Conservation (phyloP, 2,888 invertebrate genomes). For the Cancer borealis region DNA sequence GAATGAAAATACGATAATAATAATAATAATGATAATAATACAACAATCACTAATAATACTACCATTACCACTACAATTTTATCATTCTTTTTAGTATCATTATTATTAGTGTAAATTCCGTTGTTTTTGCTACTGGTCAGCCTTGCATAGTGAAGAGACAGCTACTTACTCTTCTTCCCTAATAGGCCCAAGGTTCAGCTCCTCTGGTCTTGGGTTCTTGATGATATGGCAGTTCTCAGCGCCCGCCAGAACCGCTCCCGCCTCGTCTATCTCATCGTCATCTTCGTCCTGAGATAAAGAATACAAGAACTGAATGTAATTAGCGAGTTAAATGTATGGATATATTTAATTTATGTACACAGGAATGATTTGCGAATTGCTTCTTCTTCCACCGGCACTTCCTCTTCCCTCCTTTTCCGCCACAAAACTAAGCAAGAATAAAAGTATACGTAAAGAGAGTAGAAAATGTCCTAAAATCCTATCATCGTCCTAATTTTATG, state of each 20-base stretch:
- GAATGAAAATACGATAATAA: too few relatives aligned
- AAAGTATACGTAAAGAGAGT: too few relatives aligned
- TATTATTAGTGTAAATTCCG: too few relatives aligned
- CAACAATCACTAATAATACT: too few relatives aligned
- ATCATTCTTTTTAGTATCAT: too few relatives aligned
- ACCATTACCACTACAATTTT: too few relatives aligned
- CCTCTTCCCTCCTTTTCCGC: background rate
- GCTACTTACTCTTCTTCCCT: conserved; percentile 73
- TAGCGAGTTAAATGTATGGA: background rate
- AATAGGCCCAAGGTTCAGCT: conserved; percentile 64
- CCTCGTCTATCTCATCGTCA: conserved; percentile 79
- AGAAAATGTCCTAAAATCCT: background rate
- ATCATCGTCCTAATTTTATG: background rate
- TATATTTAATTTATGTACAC: background rate
- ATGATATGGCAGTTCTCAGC: conserved; percentile 77
- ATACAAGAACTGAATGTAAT: background rate
- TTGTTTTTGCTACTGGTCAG: too few relatives aligned
- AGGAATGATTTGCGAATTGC: background rate
- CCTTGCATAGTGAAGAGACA: too few relatives aligned
- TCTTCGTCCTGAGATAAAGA: conserved; percentile 66
- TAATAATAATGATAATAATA: too few relatives aligned
- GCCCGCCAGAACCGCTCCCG: conserved; percentile 78
- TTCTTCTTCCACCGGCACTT: too few relatives aligned
- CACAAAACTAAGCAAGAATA: background rate
- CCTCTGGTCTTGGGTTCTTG: conserved; percentile 76